Evolutionary conservation across 2,888 invertebrate species (phyloP).

Genomic region (Lepidocyrtinus sp.): DNA sequence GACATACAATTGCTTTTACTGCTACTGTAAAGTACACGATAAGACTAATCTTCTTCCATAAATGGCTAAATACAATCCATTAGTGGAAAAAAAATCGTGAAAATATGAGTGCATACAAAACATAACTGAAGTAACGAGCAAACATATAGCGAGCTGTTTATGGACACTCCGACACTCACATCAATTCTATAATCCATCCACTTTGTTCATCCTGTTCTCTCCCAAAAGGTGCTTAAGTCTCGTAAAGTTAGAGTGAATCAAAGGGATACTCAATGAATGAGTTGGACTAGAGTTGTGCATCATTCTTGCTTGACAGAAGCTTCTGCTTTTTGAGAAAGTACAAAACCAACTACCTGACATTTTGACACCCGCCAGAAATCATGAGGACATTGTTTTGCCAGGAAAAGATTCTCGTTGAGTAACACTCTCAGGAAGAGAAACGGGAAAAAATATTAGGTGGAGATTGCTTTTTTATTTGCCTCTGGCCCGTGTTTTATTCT

Average conservation of each 20-base stretch:
- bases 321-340: neutral
- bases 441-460: neutral
- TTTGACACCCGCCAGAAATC: neutral
- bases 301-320: neutral
- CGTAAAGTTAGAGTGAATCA: too few species aligned
- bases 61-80: neutral
- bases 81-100: neutral
- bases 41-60: neutral
- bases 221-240: neutral
- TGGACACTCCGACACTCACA: too few species aligned
- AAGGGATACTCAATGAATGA: neutral
- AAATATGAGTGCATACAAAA: neutral
- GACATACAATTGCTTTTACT: neutral
- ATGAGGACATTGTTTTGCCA: neutral
- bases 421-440: neutral
- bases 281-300: neutral
- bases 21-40: neutral
- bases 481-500: neutral
- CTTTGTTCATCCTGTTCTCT: neutral
- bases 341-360: neutral
- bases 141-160: neutral
- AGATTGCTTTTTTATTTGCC: neutral
- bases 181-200: too few species aligned
- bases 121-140: neutral
- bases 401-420: neutral